Evolutionary conservation across 2,888 invertebrate species (phyloP).

Genomic region (Tenthredo notha): DNA sequence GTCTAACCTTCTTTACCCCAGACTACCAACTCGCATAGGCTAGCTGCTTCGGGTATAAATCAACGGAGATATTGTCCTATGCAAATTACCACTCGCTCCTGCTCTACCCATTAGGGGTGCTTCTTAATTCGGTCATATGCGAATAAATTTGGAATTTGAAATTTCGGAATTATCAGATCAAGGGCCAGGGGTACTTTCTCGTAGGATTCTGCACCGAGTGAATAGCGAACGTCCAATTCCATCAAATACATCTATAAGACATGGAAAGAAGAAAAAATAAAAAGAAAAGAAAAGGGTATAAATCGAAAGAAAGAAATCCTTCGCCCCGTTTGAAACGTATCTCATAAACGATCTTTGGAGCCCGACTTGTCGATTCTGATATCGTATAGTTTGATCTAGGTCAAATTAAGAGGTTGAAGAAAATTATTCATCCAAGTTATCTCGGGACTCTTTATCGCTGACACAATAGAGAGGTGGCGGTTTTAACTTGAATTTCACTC

Average conservation of each 20-base stretch:
- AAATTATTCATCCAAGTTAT: background rate
- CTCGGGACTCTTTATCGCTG: slow-evolving; percentile 15
- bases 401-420: background rate
- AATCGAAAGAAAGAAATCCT: background rate
- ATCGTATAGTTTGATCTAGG: slow-evolving; percentile 17
- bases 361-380: background rate
- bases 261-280: background rate
- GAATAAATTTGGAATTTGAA: too few relatives aligned
- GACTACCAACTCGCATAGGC: slow-evolving; percentile 51
- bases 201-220: too few relatives aligned
- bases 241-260: background rate
- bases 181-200: too few relatives aligned
- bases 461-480: background rate
- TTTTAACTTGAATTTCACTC: background rate
- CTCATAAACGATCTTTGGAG: background rate
- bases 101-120: background rate
- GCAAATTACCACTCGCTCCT: slow-evolving; percentile 65
- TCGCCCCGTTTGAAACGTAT: background rate
- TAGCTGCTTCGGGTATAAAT: slow-evolving; percentile 67
- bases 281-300: background rate
- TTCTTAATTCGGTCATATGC: too few relatives aligned
- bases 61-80: slow-evolving; percentile 73
- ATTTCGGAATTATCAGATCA: too few relatives aligned
- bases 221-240: too few relatives aligned
- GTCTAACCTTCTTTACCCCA: slow-evolving; percentile 56